Conservation (phyloP, 2,113 vertebrate species). For the Pelecanus crispus region DNA sequence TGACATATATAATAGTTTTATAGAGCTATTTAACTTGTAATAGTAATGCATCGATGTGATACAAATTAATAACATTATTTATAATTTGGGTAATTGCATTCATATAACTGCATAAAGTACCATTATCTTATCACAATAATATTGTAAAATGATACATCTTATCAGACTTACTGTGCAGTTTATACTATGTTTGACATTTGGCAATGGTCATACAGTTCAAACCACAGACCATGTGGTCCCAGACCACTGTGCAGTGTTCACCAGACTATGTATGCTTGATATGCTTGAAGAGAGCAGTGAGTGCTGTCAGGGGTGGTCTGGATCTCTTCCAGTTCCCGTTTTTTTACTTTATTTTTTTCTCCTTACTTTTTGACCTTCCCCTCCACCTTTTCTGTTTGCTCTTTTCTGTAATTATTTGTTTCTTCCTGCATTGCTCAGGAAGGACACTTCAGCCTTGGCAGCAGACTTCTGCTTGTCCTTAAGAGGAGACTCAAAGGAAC, state of each 20-base stretch:
- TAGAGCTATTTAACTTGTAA: neutral
- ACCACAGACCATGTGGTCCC: fast-evolving
- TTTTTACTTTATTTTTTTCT: neutral
- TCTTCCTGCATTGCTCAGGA: neutral
- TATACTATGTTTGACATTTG: neutral
- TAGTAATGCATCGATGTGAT: neutral
- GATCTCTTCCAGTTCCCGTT: neutral
- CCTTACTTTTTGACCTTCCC: neutral
- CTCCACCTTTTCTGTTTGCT: neutral
- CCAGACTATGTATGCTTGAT: neutral
- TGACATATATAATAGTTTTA: neutral
- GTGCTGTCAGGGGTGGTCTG: neutral
- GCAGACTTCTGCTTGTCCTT: neutral
- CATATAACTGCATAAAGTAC: neutral
- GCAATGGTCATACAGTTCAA: neutral
- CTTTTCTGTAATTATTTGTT: neutral
- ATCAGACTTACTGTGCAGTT: neutral
- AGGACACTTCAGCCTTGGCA: neutral
- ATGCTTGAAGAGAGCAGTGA: neutral
- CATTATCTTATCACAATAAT: neutral
- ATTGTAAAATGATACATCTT: neutral
- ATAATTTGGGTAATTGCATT: neutral
- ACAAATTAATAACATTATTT: neutral
- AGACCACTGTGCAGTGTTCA: neutral
- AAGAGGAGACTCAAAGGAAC: neutral